Evolutionary conservation across 2,113 vertebrate species (phyloP), one percentile per base, ranked within the genome.

Genomic region (Guaruba guarouba): DNA sequence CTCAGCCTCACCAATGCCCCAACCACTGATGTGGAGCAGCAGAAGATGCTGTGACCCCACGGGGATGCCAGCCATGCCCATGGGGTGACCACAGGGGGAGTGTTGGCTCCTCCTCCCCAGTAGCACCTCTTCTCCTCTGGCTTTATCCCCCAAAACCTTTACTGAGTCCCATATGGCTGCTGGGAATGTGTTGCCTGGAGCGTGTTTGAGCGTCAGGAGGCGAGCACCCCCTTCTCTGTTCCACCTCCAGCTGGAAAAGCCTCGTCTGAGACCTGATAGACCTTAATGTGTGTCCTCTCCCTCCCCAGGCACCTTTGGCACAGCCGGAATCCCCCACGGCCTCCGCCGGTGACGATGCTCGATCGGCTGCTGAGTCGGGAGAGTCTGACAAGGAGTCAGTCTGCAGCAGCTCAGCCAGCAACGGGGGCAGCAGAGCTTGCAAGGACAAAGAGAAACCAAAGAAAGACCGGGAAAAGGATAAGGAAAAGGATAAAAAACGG

Each of bases 351-450:
- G 99, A 99, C 5, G 99, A 99, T 0, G 96, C 98, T 16, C 98
- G 99, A 3, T 99, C 99, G 0, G 99, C 99, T 0, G 98, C 98
- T 0, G 99, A 99, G 90, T 99, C 99, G 0, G 99, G 99, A 2
- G 99, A 99, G 52, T 99, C 99, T 0, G 99, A 99, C 97, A 99
- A 99, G 96, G 99, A 99, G 96, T 99, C 99, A 0, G 99, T 99
- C 18, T 99, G 99, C 98, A 99, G 99, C 98, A 99, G 98, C 91
- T 99, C 99, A 2, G 97, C 99, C 0, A 98, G 99, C 94, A 99
- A 98, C 1, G 98, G 98, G 0, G 98, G 98, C 76, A 37, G 88
- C 90, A 95, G 97, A 49, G 87, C 57, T 9, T 68, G 57, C 46
- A 97, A 88, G 83, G 97, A 98, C 37, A 98, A 98, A 51, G 98